phyloP scores from a whole-genome alignment of 2,888 invertebrate species.

The Philhelius pedissequus region DNA sequence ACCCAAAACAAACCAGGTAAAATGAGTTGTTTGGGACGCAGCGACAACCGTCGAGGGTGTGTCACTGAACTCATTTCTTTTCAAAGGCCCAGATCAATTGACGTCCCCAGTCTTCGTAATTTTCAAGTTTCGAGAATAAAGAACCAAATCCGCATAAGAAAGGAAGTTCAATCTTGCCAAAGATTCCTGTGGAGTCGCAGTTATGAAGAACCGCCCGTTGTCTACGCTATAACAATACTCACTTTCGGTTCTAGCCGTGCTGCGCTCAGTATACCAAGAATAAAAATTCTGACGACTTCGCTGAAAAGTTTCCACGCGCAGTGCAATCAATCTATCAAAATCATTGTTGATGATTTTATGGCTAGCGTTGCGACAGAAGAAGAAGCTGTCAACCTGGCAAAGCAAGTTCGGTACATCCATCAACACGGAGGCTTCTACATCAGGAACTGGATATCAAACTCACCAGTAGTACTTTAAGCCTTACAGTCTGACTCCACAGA shows the following conservation, averaged over 20 bases:
- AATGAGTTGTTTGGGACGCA: background rate
- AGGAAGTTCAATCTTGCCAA: background rate
- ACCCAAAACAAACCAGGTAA: background rate
- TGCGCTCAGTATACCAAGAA: background rate
- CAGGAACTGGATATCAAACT: slow-evolving; percentile 70
- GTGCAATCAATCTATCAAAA: background rate
- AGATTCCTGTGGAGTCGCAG: too few species aligned
- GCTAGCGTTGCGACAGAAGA: slow-evolving; percentile 68
- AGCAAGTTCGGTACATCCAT: slow-evolving; percentile 52
- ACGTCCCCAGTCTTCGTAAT: background rate
- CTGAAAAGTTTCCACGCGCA: background rate
- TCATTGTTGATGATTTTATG: slow-evolving; percentile 53
- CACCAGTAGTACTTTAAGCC: background rate
- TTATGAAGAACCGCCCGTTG: background rate
- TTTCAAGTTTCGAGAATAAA: background rate
- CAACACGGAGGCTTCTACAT: slow-evolving; percentile 55
- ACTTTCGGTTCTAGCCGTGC: background rate
- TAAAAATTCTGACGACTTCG: background rate
- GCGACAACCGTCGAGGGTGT: background rate
- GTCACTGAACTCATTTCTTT: background rate
- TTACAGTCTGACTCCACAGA: background rate
- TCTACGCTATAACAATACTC: background rate
- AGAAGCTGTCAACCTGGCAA: slow-evolving; percentile 55
- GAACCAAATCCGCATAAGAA: background rate
- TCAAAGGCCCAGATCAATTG: background rate